Base-by-base conservation (phyloP, 2,888 invertebrate genomes). In the Aspidiotus destructor region DNA sequence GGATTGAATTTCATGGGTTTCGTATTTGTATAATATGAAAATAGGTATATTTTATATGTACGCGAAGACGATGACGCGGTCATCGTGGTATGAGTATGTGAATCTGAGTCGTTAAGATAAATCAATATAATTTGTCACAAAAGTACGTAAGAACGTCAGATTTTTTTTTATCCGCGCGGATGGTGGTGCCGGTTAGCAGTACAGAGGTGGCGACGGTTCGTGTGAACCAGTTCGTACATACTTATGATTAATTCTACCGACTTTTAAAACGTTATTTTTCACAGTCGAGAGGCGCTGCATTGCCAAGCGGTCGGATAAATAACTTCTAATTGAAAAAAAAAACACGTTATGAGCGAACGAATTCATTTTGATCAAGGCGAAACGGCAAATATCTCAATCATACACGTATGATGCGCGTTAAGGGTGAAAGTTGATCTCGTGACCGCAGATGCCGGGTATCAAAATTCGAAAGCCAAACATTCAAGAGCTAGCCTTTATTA, bases 51-150 rank as follows among this genome's bases (percentile, higher is more conserved):
- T 28, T 28, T 28, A 28, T 28, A 28, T n/a, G 55, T 55, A 17
- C 58, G 40, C 10, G 55, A 17, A 54, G 55, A 54, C 17, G 16
- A n/a, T 54, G 16, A 54, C 17, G 16, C 55, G 58, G 16, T 58
- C 16, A 58, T 10, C 28, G 58, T 58, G 40, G 28, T 28, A 40
- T 40, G 58, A 58, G 40, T 17, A 58, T 40, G 58, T 58, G 28
- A 28, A 28, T 28, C 28, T 28, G 28, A 28, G 5, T 28, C 28
- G 28, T 58, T 48, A 11, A 58, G 58, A 58, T 58, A 58, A 58
- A 58, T 58, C 58, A 58, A 58, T 58, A 58, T 40, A 58, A 58
- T 58, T 58, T 58, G 58, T 58, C 58, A 40, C 58, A 58, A 13
- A 58, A 58, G 13, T 28, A 28, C 40, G 13, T 16, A 58, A 17